A percentile compares a stretch with the other conserved stretches of the same genome.
These are phyloP conservation scores for Drosophila percnosoma DNA, from an alignment of 2,888 invertebrate species.

Conservation along the genomic window DNA sequence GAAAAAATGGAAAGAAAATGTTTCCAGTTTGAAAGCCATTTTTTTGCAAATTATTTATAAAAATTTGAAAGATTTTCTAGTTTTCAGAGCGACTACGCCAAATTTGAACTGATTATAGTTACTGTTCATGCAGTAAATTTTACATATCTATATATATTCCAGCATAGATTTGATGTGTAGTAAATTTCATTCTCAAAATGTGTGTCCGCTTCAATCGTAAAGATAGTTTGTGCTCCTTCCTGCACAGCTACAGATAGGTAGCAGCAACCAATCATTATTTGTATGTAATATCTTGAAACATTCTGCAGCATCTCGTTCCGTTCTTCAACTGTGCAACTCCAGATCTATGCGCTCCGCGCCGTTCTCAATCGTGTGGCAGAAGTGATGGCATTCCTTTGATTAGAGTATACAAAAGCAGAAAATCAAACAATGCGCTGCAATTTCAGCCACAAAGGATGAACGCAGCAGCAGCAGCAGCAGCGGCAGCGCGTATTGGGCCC, in stretches of 20 bases:
- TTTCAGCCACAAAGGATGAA: conserved; percentile 76
- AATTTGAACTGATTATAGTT: neutral
- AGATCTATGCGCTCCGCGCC: neutral
- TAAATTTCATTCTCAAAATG: neutral
- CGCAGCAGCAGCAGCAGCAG: conserved; percentile 47
- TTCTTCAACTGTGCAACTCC: neutral
- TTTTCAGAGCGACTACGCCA: neutral
- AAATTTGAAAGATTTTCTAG: neutral
- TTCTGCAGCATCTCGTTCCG: neutral
- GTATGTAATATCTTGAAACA: conserved; percentile 9
- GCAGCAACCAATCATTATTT: conserved; percentile 15
- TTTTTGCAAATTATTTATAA: neutral
- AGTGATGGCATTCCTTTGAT: conserved; percentile 34
- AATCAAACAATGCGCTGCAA: conserved; percentile 76
- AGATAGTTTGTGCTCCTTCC: neutral
- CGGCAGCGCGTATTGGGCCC: conserved; percentile 55
- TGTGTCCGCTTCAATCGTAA: neutral
- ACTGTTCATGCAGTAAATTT: neutral
- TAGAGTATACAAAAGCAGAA: conserved; percentile 56
- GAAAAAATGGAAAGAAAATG: neutral
- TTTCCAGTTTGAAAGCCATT: neutral
- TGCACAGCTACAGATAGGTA: neutral
- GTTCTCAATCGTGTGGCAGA: conserved; percentile 20
- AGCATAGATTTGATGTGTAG: neutral
- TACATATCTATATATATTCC: neutral